Conservation (phyloP, 2,888 invertebrate genomes). For the Caenorhabditis sp. region DNA sequence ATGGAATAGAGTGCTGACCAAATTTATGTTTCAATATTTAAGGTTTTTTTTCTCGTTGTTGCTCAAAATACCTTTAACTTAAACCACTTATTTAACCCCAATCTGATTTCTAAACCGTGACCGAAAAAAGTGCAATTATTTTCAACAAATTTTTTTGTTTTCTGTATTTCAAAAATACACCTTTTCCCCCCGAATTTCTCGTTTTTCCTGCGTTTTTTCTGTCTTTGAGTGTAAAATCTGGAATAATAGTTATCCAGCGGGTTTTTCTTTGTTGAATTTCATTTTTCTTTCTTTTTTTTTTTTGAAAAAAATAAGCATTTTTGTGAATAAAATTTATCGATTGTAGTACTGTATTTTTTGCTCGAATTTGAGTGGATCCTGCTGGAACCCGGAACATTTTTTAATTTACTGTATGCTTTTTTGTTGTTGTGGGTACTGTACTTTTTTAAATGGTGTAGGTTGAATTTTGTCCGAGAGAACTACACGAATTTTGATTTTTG, state of each 20-base stretch:
- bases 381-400: neutral
- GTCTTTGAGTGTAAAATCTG: neutral
- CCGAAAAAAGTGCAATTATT: neutral
- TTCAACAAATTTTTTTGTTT: neutral
- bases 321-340: conserved; percentile 1
- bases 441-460: too few relatives aligned
- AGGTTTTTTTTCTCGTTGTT: neutral
- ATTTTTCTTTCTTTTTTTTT: neutral
- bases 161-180: too few relatives aligned
- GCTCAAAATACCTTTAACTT: neutral
- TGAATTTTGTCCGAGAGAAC: too few relatives aligned
- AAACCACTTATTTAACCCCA: neutral
- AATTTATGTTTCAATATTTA: neutral
- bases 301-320: neutral
- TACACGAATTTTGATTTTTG: too few relatives aligned
- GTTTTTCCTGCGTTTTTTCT: neutral
- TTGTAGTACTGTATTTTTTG: neutral
- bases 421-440: too few relatives aligned
- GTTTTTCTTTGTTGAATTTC: neutral
- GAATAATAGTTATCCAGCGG: neutral
- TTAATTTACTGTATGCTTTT: neutral
- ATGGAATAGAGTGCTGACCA: conserved; percentile 14
- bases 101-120: too few relatives aligned
- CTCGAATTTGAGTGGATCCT: neutral
- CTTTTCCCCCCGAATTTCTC: neutral